Evolutionary conservation across 2,113 vertebrate species (phyloP), one percentile per base, ranked within the genome.

Genomic region (Xiphophorus maculatus): DNA sequence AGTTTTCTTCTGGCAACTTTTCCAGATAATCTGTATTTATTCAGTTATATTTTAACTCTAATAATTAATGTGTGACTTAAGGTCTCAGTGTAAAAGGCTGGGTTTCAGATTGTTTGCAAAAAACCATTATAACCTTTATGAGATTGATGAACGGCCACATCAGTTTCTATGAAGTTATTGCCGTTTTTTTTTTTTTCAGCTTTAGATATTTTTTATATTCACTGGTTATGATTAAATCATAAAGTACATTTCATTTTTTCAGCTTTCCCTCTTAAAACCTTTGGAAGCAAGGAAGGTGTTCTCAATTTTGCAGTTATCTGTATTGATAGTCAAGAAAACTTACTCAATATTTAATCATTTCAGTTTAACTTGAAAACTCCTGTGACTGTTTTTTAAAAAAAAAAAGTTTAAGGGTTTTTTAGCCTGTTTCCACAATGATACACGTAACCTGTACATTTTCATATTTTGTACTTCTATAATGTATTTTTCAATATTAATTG

Each of bases 391-490:
- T 32, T 32, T 28, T 28, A 1, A 28, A 28, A 28, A 28, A 28
- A 28, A 28, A 28, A 80, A 80, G 76, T 83, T 74, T 74, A 62
- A 74, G 88, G 51, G 85, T 87, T 69, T 72, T 89, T 85, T 73
- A 68, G 91, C 77, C 88, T 30, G 58, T 75, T 92, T 91, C 87
- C 85, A 83, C 80, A 60, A 77, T 44, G 79, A 90, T 90, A 84
- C 87, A 89, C 87, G 77, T 82, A 77, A 78, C 88, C 71, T 90
- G 85, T 93, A 86, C 84, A 86, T 90, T 86, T 58, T 81, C 84
- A 82, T 85, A 79, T 92, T 93, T 90, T 93, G 60, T 91, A 87
- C 76, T 82, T 89, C 33, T 75, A 82, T 51, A 83, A 87, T 90
- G 86, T 80, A 89, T 90, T 81, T 88, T 84, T 90, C 60, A 78